Evolutionary conservation across 1,140 invertebrate genomes (phyloP).

Genomic region (Chironomus striatipennis): DNA sequence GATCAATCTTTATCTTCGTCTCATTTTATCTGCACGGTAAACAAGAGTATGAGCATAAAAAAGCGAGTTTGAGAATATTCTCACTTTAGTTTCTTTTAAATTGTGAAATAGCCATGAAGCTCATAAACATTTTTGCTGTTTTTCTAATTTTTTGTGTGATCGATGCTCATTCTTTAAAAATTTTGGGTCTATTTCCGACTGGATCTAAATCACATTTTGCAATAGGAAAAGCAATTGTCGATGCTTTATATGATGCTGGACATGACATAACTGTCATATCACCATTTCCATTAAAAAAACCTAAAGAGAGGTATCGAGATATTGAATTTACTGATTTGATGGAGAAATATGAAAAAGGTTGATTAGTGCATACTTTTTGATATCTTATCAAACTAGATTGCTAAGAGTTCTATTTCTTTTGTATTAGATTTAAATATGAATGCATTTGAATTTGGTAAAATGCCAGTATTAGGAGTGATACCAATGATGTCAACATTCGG

Average conservation of each 20-base stretch:
- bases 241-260: constrained; percentile 52
- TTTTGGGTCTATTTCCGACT: constrained; percentile 52
- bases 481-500: background rate
- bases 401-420: background rate
- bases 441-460: background rate
- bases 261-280: constrained; percentile 60
- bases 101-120: background rate
- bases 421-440: background rate
- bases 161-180: constrained; percentile 32
- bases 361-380: no score
- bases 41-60: no score
- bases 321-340: constrained; percentile 25
- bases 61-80: background rate
- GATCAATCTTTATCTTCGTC: no score
- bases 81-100: background rate
- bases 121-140: background rate
- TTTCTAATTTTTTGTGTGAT: background rate
- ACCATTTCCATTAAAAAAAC: constrained; percentile 47
- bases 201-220: constrained; percentile 53
- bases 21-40: no score
- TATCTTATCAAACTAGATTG: no score
- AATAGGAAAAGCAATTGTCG: constrained; percentile 51
- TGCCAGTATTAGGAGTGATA: background rate
- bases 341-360: background rate
- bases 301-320: constrained; percentile 33